phyloP scores from a whole-genome alignment of 1,140 invertebrate species.

The Tenebrio molitor region DNA sequence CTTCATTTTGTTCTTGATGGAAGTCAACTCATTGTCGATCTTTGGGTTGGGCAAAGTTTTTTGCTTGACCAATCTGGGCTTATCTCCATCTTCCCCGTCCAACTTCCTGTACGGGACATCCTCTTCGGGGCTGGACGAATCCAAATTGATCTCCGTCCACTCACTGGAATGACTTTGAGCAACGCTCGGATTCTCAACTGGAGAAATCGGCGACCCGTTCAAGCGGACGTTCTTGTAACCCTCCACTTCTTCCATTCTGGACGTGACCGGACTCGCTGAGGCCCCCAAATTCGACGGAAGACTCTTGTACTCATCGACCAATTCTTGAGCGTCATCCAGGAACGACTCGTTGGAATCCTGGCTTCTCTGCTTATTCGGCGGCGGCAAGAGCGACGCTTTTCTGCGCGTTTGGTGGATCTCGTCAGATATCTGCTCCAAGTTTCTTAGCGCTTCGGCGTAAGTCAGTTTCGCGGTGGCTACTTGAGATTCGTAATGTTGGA shows the following conservation, averaged over 20 bases:
- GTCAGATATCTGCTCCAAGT: slow-evolving; percentile 92
- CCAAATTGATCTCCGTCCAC: slow-evolving; percentile 71
- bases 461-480: slow-evolving; percentile 85
- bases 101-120: slow-evolving; percentile 57
- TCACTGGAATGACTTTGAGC: slow-evolving; percentile 65
- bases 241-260: slow-evolving; percentile 63
- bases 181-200: slow-evolving; percentile 52
- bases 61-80: slow-evolving; percentile 59
- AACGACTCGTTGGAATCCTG: slow-evolving; percentile 61
- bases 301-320: slow-evolving; percentile 66
- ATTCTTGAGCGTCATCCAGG: slow-evolving; percentile 59
- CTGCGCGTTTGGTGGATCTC: slow-evolving; percentile 81
- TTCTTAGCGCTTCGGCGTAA: slow-evolving; percentile 87
- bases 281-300: slow-evolving; percentile 66
- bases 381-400: slow-evolving; percentile 48
- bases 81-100: slow-evolving; percentile 41
- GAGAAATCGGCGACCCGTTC: slow-evolving; percentile 53
- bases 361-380: slow-evolving; percentile 54
- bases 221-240: slow-evolving; percentile 60
- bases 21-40: slow-evolving; percentile 55
- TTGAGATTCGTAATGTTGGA: slow-evolving; percentile 83
- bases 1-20: slow-evolving; percentile 60
- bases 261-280: slow-evolving; percentile 59
- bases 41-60: slow-evolving; percentile 59
- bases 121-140: slow-evolving; percentile 71